These are phyloP conservation scores for Perithous albicinctus DNA, from an alignment of 2,888 invertebrate species.

Conservation along the genomic window DNA sequence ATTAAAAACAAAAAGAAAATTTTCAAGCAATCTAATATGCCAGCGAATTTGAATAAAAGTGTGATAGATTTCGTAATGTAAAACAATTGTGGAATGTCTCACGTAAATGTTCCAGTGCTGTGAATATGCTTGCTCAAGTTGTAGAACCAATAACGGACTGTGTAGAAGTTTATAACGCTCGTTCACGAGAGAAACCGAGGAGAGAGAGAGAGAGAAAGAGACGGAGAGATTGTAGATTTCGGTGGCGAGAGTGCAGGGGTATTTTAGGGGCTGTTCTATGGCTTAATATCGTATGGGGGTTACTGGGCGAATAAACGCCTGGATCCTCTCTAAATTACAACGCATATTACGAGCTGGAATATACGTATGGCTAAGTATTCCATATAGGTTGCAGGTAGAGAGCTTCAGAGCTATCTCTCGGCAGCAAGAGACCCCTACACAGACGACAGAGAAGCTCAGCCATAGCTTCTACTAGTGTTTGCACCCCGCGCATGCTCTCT, in stretches of 20 bases:
- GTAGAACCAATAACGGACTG: slow-evolving; percentile 42
- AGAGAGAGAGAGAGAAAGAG: too few relatives aligned
- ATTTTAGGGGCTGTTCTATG: background rate
- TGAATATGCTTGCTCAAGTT: slow-evolving; percentile 22
- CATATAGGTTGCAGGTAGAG: slow-evolving; percentile 9
- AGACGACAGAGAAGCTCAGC: slow-evolving; percentile 31
- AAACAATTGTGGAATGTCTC: background rate
- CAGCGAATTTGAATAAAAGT: too few relatives aligned
- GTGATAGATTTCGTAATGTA: too few relatives aligned
- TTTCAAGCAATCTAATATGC: too few relatives aligned
- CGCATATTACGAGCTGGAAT: slow-evolving; percentile 59
- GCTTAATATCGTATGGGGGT: slow-evolving; percentile 62
- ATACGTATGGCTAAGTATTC: slow-evolving; percentile 29
- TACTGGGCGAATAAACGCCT: slow-evolving; percentile 67
- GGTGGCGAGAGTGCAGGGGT: slow-evolving; percentile 1
- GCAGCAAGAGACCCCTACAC: background rate
- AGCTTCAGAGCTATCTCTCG: slow-evolving; percentile 23
- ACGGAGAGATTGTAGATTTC: slow-evolving; percentile 11
- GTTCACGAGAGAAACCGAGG: slow-evolving; percentile 21
- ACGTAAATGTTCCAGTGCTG: background rate
- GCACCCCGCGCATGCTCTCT: background rate
- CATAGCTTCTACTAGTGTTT: slow-evolving; percentile 12
- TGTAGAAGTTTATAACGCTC: slow-evolving; percentile 40
- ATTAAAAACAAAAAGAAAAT: too few relatives aligned
- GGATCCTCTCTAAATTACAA: slow-evolving; percentile 63